These are phyloP conservation scores for Melipona beecheii DNA, from an alignment of 2,888 invertebrate species.

Conservation along the genomic window DNA sequence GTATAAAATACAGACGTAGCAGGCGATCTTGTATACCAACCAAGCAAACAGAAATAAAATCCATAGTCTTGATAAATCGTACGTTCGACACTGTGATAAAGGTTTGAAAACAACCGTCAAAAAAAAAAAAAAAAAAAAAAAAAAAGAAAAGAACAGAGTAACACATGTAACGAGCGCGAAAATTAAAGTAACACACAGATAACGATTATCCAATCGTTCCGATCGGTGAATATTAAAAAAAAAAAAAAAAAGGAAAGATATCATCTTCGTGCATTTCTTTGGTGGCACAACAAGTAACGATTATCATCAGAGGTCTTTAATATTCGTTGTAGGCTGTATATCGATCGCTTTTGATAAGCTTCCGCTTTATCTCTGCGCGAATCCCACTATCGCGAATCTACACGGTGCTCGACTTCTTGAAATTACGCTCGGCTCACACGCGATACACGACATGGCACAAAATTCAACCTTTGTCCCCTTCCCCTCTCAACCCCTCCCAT, in stretches of 20 bases:
- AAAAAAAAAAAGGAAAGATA: neutral
- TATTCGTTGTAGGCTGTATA: neutral
- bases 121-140: too few species aligned
- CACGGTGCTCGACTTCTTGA: neutral
- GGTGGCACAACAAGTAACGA: constrained; percentile 4
- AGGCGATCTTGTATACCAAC: neutral
- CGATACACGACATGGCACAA: constrained; percentile 1
- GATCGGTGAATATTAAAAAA: neutral
- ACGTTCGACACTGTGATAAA: too few species aligned
- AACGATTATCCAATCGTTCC: neutral
- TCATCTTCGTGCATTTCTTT: neutral
- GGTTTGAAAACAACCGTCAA: too few species aligned
- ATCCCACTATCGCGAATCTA: constrained; percentile 10
- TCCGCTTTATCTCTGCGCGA: constrained; percentile 13
- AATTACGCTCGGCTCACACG: constrained; percentile 35
- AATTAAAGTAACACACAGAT: too few species aligned
- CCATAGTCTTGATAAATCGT: too few species aligned
- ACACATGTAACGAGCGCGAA: too few species aligned
- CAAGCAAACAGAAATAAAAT: neutral
- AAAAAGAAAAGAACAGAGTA: too few species aligned
- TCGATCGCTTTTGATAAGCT: constrained; percentile 21
- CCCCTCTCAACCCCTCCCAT: too few species aligned
- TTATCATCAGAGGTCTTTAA: neutral
- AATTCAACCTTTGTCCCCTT: neutral
- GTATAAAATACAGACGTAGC: too few species aligned